A percentile compares a stretch with the other conserved stretches of the same genome.
phyloP scores from a whole-genome alignment of 2,888 invertebrate species.

The Meiosimyza platycephala region DNA sequence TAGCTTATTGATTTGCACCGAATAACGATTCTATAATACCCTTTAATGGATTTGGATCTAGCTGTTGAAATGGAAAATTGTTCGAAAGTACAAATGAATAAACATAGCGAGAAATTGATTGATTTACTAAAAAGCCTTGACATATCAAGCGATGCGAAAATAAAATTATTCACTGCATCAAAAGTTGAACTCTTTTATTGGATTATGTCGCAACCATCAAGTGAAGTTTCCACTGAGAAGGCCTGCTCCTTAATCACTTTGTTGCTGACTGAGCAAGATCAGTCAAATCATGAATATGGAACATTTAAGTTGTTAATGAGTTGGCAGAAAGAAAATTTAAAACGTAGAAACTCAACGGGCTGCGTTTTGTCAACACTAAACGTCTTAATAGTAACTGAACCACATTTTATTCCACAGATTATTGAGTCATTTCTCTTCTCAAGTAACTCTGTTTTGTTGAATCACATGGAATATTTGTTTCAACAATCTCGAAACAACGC shows the following conservation, averaged over 20 bases:
- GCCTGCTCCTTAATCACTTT: neutral
- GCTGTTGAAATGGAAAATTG: too few species aligned
- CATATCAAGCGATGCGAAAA: too few species aligned
- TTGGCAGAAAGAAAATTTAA: slow-evolving; percentile 13
- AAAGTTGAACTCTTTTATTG: neutral
- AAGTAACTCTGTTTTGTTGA: slow-evolving; percentile 2
- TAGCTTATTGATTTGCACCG: too few species aligned
- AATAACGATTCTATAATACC: too few species aligned
- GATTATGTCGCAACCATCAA: neutral
- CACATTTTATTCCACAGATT: neutral
- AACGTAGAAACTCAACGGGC: neutral
- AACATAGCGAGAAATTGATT: too few species aligned
- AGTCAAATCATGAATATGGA: neutral
- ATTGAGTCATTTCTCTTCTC: neutral
- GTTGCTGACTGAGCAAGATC: neutral
- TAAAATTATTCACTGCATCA: neutral
- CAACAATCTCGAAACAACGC: neutral
- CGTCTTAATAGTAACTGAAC: neutral
- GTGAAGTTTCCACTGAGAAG: neutral
- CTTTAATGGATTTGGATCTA: too few species aligned
- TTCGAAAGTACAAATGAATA: too few species aligned
- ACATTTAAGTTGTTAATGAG: neutral
- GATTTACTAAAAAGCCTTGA: too few species aligned
- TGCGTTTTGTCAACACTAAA: neutral
- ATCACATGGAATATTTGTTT: slow-evolving; percentile 1